A percentile compares a stretch with the other conserved stretches of the same genome.
Conservation (phyloP, 2,113 vertebrate genomes). For the Agapornis roseicollis region DNA sequence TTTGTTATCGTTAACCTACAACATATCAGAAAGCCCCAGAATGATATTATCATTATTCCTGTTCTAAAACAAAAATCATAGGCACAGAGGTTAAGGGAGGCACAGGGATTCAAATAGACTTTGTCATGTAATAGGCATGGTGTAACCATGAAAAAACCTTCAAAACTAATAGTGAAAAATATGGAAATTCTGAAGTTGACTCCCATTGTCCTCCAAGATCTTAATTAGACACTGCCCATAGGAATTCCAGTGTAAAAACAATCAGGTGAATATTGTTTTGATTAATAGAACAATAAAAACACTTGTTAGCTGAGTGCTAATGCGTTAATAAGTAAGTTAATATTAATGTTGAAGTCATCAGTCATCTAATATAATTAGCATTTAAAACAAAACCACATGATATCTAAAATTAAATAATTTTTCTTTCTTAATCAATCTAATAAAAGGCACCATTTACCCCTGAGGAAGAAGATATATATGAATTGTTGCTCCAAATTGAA, state of each 20-base stretch:
- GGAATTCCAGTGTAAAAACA: background rate
- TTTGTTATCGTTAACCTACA: background rate
- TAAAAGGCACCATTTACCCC: background rate
- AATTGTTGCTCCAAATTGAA: background rate
- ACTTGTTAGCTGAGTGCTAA: background rate
- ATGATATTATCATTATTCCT: background rate
- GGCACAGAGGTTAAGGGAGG: background rate
- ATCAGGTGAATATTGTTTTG: background rate
- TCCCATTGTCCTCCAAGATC: background rate
- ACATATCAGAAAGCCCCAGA: background rate
- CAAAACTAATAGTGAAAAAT: background rate
- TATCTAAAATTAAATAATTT: slow-evolving; percentile 3
- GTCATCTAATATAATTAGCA: slow-evolving; percentile 24
- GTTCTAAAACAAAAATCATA: background rate
- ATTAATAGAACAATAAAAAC: background rate
- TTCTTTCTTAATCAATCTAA: slow-evolving; percentile 24
- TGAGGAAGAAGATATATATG: background rate
- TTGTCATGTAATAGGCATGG: background rate
- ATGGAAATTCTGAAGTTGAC: background rate
- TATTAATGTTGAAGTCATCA: background rate
- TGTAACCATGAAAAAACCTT: background rate
- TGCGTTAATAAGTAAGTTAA: background rate
- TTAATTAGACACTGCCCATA: background rate
- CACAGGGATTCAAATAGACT: background rate
- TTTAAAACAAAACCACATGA: background rate